These are phyloP conservation scores for Masnerella sp. DNA, from an alignment of 2,888 invertebrate species.

Conservation along the genomic window DNA sequence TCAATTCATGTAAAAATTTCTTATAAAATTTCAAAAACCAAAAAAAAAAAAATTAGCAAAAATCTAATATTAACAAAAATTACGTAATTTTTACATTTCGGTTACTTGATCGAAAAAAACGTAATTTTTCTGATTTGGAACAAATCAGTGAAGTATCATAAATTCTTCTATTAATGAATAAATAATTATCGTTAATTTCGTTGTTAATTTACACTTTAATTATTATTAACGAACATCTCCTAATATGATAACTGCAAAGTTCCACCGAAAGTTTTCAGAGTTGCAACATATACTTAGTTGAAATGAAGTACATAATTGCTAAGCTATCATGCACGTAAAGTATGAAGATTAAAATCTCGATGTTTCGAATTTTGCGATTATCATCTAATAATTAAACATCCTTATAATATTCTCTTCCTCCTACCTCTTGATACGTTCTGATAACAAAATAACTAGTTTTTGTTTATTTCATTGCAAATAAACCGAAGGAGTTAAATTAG, in stretches of 20 bases:
- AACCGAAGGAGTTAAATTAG: too few relatives aligned
- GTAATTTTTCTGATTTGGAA: too few relatives aligned
- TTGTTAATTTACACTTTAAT: constrained; percentile 12
- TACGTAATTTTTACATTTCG: too few relatives aligned
- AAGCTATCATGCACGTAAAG: constrained; percentile 29
- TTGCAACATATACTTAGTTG: constrained; percentile 26
- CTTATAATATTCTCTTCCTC: too few relatives aligned
- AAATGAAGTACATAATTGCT: constrained; percentile 37
- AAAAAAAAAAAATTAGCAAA: too few relatives aligned
- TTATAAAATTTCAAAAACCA: too few relatives aligned
- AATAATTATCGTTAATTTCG: background rate
- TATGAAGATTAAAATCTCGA: constrained; percentile 30
- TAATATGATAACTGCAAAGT: constrained; percentile 23
- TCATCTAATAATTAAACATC: constrained; percentile 21
- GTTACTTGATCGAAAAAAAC: too few relatives aligned
- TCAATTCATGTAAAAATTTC: too few relatives aligned
- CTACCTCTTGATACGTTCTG: background rate
- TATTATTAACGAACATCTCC: constrained; percentile 18
- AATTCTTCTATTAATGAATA: too few relatives aligned
- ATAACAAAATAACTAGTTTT: background rate
- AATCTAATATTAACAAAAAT: too few relatives aligned
- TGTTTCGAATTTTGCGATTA: constrained; percentile 19
- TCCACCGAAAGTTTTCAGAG: constrained; percentile 20
- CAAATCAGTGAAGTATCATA: too few relatives aligned
- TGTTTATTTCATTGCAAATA: too few relatives aligned